Conservation (phyloP, 2,797 vertebrate genomes). For the Lophius americanus region DNA sequence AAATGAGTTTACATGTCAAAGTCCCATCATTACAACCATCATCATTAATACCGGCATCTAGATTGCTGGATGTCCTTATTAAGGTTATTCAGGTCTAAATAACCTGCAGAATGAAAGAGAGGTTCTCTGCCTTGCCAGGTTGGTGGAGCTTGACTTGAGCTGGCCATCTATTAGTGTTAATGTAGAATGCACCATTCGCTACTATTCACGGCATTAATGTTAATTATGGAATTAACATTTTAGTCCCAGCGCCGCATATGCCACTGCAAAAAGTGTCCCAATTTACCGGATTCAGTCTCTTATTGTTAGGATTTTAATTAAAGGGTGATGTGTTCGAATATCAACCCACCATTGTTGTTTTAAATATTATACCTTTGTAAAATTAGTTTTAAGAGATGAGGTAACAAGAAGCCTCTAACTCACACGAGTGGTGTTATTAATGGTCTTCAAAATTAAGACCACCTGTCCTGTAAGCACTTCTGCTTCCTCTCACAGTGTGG, state of each 20-base stretch:
- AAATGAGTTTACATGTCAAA: constrained; percentile 75
- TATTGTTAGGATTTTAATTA: constrained; percentile 9
- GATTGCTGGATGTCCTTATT: constrained; percentile 69
- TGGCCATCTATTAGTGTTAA: constrained; percentile 66
- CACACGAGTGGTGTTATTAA: constrained; percentile 46
- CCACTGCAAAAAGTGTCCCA: constrained; percentile 3
- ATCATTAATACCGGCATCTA: constrained; percentile 69
- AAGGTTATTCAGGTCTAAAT: constrained; percentile 69
- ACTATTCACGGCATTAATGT: too few relatives aligned
- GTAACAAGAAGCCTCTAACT: constrained; percentile 35
- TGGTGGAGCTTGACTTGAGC: constrained; percentile 38
- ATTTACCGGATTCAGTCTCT: constrained; percentile 10
- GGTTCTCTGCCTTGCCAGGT: constrained; percentile 12
- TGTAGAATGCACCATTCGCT: constrained; percentile 62
- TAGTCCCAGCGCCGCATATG: constrained; percentile 7
- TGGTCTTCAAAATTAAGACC: constrained; percentile 25
- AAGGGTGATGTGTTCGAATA: constrained; percentile 6
- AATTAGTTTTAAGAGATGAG: constrained; percentile 55
- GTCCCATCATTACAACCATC: constrained; percentile 72
- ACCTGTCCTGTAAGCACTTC: constrained; percentile 37
- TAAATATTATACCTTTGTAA: constrained; percentile 41
- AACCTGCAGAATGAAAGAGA: constrained; percentile 48
- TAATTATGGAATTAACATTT: constrained; percentile 60
- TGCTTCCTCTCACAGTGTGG: constrained; percentile 8
- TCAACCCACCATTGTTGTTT: constrained; percentile 35